A percentile compares a stretch with the other conserved stretches of the same genome.
Conservation (phyloP, 2,113 vertebrate genomes). For the Piprites chloris region DNA sequence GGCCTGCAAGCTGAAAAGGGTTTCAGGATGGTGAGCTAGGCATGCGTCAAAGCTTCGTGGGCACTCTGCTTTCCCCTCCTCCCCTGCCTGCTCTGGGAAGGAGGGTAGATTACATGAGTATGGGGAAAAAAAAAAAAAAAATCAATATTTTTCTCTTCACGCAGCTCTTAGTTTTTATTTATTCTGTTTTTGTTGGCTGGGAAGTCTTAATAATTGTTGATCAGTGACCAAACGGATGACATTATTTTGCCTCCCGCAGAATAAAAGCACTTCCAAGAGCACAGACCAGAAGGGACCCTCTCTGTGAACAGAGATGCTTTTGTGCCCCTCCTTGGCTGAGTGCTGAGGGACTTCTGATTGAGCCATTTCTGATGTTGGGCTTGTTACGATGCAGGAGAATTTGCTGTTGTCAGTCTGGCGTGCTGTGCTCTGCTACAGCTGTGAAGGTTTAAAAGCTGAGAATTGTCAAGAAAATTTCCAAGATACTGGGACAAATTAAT, state of each 20-base stretch:
- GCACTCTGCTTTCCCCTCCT: neutral
- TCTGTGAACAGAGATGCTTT: neutral
- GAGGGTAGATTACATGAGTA: neutral
- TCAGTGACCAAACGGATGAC: neutral
- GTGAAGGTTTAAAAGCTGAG: neutral
- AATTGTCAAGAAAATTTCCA: neutral
- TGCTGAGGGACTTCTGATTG: neutral
- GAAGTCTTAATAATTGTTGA: neutral
- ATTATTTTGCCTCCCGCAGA: neutral
- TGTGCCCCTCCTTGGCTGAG: neutral
- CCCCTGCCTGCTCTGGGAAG: neutral
- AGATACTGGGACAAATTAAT: neutral
- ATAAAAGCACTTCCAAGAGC: neutral
- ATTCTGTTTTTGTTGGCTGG: neutral
- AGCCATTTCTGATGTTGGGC: neutral
- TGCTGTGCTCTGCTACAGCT: neutral
- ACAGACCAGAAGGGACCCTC: neutral
- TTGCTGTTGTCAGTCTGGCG: neutral
- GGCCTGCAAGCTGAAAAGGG: neutral
- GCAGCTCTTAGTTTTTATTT: neutral
- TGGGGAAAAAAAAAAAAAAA: neutral
- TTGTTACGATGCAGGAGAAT: neutral
- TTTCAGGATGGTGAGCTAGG: slow-evolving; percentile 18
- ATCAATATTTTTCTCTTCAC: neutral
- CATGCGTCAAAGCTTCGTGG: neutral